Percentiles rank a stretch among this genome's conserved stretches.
Evolutionary conservation across 2,797 vertebrate species (phyloP).

Genomic region (Pseudomugil gertrudae): DNA sequence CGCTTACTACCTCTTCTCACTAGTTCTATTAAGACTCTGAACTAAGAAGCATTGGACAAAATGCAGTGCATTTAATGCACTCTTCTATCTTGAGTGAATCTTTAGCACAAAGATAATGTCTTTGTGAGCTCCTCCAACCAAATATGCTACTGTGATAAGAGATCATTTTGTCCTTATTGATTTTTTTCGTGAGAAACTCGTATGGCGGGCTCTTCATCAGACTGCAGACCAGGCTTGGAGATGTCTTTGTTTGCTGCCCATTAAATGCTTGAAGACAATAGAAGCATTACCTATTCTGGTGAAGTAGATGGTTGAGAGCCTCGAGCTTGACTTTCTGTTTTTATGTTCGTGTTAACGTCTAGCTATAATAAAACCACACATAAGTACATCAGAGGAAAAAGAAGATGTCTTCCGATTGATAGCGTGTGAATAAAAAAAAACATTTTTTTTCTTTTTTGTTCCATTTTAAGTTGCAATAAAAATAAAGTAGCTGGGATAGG

Average conservation of each 20-base stretch:
- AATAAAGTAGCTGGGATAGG: too few species aligned
- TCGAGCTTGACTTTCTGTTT: constrained; percentile 51
- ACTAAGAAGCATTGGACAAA: constrained; percentile 42
- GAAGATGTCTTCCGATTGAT: constrained; percentile 27
- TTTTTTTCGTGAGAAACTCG: constrained; percentile 56
- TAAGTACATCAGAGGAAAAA: constrained; percentile 19
- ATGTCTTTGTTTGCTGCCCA: constrained; percentile 53
- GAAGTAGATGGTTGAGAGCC: constrained; percentile 45
- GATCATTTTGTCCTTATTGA: constrained; percentile 65
- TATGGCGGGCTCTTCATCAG: constrained; percentile 44
- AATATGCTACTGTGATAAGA: constrained; percentile 56
- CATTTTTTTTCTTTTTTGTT: constrained; percentile 31
- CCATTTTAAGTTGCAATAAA: constrained; percentile 10
- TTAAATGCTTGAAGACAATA: constrained; percentile 48
- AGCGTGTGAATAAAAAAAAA: constrained; percentile 18
- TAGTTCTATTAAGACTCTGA: constrained; percentile 54
- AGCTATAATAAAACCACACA: constrained; percentile 45
- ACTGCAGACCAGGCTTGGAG: constrained; percentile 28
- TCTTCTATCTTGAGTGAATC: constrained; percentile 40
- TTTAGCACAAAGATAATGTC: constrained; percentile 63
- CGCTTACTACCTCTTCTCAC: constrained; percentile 48
- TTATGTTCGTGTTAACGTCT: constrained; percentile 41
- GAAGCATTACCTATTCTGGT: constrained; percentile 53
- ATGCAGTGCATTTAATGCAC: constrained; percentile 57
- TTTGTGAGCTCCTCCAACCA: constrained; percentile 44